A percentile compares a stretch with the other conserved stretches of the same genome.
phyloP scores from a whole-genome alignment of 2,888 invertebrate genomes.

The Dicycla oo region DNA sequence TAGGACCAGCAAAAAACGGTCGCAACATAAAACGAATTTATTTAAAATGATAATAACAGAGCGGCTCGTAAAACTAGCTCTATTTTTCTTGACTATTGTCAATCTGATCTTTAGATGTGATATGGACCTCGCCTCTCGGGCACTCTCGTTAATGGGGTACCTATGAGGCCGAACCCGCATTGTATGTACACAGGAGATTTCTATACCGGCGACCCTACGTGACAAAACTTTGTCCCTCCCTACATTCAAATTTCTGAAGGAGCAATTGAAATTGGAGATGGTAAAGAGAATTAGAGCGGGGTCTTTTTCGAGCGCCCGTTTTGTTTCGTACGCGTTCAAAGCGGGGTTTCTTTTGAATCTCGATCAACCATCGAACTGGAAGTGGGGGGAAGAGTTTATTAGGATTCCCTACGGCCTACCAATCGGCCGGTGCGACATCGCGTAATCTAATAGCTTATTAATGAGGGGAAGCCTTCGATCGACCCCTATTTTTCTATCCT shows the following conservation, averaged over 20 bases:
- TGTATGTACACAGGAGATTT: conserved; percentile 84
- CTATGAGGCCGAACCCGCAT: conserved; percentile 88
- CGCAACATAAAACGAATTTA: conserved; percentile 81
- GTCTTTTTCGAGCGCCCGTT: conserved; percentile 88
- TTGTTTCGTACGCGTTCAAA: conserved; percentile 88
- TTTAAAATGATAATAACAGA: conserved; percentile 89
- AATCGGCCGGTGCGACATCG: conserved; percentile 87
- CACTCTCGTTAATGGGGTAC: conserved; percentile 89
- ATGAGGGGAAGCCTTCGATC: conserved; percentile 87
- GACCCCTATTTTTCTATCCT: conserved; percentile 88
- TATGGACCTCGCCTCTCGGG: conserved; percentile 85
- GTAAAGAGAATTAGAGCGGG: conserved; percentile 90
- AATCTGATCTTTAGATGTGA: conserved; percentile 87
- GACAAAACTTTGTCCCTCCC: conserved; percentile 90
- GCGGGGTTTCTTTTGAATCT: conserved; percentile 90
- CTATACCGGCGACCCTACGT: conserved; percentile 88
- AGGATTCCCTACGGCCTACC: conserved; percentile 89
- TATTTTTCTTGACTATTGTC: conserved; percentile 86
- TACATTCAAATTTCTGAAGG: conserved; percentile 90
- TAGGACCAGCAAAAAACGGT: conserved; percentile 82
- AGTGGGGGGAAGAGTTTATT: conserved; percentile 89
- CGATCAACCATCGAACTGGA: conserved; percentile 88
- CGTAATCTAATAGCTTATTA: conserved; percentile 91
- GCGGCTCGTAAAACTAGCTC: conserved; percentile 86
- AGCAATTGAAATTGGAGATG: conserved; percentile 91